Evolutionary conservation across 2,888 invertebrate species (phyloP).

Genomic region (Beris morrisii): DNA sequence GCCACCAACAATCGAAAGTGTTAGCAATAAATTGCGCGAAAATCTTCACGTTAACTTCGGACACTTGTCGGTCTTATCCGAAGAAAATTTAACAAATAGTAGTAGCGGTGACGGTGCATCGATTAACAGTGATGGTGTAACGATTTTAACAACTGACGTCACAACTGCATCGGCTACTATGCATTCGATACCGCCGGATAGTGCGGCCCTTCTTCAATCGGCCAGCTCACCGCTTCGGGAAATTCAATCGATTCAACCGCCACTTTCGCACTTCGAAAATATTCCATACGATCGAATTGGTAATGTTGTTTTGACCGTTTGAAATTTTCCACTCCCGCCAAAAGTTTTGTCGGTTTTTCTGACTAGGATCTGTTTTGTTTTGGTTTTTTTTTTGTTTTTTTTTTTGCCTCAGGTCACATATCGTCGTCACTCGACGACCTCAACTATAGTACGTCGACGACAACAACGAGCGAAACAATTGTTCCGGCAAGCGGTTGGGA

Average conservation of each 20-base stretch:
- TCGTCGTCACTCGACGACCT: constrained; percentile 42
- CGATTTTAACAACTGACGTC: neutral
- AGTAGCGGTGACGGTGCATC: constrained; percentile 45
- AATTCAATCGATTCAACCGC: constrained; percentile 52
- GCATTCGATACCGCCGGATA: constrained; percentile 42
- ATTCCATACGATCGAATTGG: constrained; percentile 51
- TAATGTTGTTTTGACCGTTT: too few species aligned
- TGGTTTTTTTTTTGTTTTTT: neutral
- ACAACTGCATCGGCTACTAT: neutral
- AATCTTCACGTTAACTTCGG: constrained; percentile 64
- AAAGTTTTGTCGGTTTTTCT: neutral
- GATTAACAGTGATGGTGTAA: constrained; percentile 35
- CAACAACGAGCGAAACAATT: constrained; percentile 48
- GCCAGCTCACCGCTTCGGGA: constrained; percentile 41
- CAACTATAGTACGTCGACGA: constrained; percentile 42
- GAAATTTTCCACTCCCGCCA: neutral
- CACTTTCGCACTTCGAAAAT: constrained; percentile 56
- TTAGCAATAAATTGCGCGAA: constrained; percentile 49
- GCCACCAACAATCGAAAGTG: constrained; percentile 4
- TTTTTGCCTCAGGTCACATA: neutral
- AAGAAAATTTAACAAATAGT: constrained; percentile 62
- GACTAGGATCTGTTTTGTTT: neutral
- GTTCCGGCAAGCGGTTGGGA: constrained; percentile 52
- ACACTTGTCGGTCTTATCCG: constrained; percentile 75
- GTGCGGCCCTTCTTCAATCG: neutral